Base-by-base conservation (phyloP, 2,113 vertebrate genomes). In the Microcebus murinus region DNA sequence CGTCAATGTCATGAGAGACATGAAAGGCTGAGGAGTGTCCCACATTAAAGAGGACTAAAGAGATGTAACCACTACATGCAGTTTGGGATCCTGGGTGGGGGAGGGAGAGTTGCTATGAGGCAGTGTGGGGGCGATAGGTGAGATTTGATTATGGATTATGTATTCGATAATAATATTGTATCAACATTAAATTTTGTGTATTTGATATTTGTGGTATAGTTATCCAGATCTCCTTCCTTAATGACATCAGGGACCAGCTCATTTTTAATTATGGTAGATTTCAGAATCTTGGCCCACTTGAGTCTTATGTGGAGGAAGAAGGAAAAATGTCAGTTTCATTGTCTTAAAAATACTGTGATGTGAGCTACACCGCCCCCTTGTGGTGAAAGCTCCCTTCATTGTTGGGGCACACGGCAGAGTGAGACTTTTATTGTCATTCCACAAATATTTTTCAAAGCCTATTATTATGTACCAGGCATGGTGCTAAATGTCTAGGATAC, bases 291-390 rank as follows among this genome's bases (percentile, higher is more conserved):
- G n/a, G 15, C 55, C 25, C 6, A 7, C 20, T 73, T 52, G 45
- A 79, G 23, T 81, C 55, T 59, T 89, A 67, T 20, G 1, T 36
- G 39, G 73, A 39, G 80, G 61, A 76, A 76, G 74, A 77, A 63
- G 23, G 27, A 9, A 42, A 65, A 84, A 36, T 18, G 17, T 39
- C 45, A 13, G 34, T 45, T 91, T 68, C 83, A 48, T 1, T 9
- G 2, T 9, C 48, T n/a, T 42, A 20, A 17, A 80, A 84, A 71
- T 76, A 4, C 36, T n/a, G 3, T 39, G 39, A 0, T 4, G 7
- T 29, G 68, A 86, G 31, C 63, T 34, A 2, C 4, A 36, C 65
- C 15, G 84, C 88, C 97, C 91, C 89, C 96, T 96, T 21, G 89
- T 91, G 96, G 97, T 68, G 25, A 91, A 9, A 55, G 36, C 5